Evolutionary conservation across 1,140 invertebrate species (phyloP).

Genomic region (Lucilia cuprina): DNA sequence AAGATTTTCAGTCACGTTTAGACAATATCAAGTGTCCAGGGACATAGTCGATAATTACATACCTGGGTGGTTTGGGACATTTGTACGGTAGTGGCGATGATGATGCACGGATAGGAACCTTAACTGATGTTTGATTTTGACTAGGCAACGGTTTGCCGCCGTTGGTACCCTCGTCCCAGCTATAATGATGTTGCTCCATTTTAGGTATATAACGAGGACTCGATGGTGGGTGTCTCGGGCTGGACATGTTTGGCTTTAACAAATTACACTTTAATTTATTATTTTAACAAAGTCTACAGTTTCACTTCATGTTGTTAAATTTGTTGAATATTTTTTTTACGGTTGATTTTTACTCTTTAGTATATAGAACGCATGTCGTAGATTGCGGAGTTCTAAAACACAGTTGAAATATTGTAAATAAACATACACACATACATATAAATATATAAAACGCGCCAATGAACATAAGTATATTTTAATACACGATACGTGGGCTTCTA

Average conservation of each 20-base stretch:
- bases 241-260: background rate
- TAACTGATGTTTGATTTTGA: slow-evolving; percentile 29
- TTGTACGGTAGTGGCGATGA: slow-evolving; percentile 55
- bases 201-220: slow-evolving; percentile 25
- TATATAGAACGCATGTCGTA: too few relatives aligned
- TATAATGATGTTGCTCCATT: slow-evolving; percentile 55
- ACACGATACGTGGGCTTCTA: background rate
- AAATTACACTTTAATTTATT: background rate
- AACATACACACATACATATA: background rate
- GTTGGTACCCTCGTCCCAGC: slow-evolving; percentile 49
- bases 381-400: too few relatives aligned
- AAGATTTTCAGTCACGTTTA: background rate
- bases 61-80: slow-evolving; percentile 57
- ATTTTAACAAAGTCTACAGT: background rate
- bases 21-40: background rate
- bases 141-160: background rate
- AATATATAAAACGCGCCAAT: background rate
- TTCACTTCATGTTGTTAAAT: background rate
- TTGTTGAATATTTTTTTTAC: background rate
- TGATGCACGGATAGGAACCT: slow-evolving; percentile 45
- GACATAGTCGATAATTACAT: background rate
- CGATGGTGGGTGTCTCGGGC: background rate
- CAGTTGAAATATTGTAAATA: background rate
- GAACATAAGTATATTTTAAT: too few relatives aligned
- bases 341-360: background rate